These are phyloP conservation scores for Diachasma alloeum DNA, from an alignment of 1,140 invertebrate genomes.

Conservation along the genomic window DNA sequence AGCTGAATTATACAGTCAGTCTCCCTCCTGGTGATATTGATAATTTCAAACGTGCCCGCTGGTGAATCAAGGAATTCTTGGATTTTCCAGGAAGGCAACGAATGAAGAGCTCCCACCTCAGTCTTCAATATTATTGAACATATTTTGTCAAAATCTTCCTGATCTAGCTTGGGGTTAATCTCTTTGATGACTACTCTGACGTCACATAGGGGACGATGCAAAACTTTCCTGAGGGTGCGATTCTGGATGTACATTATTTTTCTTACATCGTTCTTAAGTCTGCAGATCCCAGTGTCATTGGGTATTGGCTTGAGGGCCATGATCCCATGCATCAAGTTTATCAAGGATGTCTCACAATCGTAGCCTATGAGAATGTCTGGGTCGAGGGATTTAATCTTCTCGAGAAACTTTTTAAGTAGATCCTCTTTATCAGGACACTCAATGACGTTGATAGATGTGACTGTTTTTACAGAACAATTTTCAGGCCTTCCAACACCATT, in stretches of 20 bases:
- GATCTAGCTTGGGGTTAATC: background rate
- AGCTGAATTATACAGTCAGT: slow-evolving; percentile 74
- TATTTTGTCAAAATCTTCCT: background rate
- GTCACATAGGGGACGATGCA: background rate
- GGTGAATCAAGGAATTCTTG: too few relatives aligned
- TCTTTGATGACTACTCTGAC: background rate
- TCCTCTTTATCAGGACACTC: background rate
- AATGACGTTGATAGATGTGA: background rate
- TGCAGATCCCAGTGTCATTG: background rate
- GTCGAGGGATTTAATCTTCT: background rate
- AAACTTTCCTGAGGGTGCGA: background rate
- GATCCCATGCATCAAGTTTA: background rate
- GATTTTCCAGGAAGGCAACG: background rate
- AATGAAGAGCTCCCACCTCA: background rate
- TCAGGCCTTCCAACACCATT: too few relatives aligned
- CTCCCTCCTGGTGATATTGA: background rate
- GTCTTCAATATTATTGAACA: background rate
- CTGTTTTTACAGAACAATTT: background rate
- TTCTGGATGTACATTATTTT: background rate
- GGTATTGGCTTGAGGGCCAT: background rate
- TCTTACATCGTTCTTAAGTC: background rate
- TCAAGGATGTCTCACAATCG: background rate
- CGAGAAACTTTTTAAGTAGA: background rate
- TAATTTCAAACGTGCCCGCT: too few relatives aligned
- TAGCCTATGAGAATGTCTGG: background rate